Conservation (phyloP, 92 coral and sea anemone species). For the Palythoa caribaeorum region DNA sequence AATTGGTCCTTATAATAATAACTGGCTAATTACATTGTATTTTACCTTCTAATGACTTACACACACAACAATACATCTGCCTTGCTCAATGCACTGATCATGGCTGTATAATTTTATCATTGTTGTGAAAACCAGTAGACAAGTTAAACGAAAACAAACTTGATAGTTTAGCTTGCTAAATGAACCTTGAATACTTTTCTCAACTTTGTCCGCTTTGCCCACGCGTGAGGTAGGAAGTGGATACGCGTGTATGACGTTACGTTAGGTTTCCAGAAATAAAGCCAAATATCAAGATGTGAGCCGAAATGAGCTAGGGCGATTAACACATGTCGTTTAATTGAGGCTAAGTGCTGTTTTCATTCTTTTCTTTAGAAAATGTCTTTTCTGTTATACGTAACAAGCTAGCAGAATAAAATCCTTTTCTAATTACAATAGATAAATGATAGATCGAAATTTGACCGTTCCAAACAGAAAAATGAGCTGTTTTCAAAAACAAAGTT, state of each 20-base stretch:
- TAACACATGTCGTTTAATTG: conserved; percentile 93
- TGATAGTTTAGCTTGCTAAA: conserved; percentile 2
- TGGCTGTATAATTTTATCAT: conserved; percentile 85
- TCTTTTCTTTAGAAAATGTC: conserved; percentile 35
- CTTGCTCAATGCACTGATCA: conserved; percentile 76
- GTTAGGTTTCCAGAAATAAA: conserved; percentile 43
- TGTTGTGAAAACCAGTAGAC: conserved; percentile 72
- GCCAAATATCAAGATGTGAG: conserved; percentile 42
- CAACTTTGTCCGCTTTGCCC: conserved; percentile 30
- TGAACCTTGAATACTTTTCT: conserved; percentile 24
- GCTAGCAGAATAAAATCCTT: conserved; percentile 41
- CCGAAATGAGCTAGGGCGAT: conserved; percentile 61
- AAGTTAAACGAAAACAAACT: conserved; percentile 34
- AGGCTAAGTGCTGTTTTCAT: conserved; percentile 80
- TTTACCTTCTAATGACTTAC: conserved; percentile 85
- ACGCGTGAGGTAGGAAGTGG: conserved; percentile 42
- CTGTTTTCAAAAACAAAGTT: conserved; percentile 1
- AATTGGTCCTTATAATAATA: conserved; percentile 99
- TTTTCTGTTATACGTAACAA: conserved; percentile 47
- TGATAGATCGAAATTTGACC: conserved; percentile 31
- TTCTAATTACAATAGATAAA: conserved; percentile 31
- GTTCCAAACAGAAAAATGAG: conserved; percentile 32
- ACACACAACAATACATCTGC: conserved; percentile 88
- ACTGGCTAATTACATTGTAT: conserved; percentile 98
- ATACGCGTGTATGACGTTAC: conserved; percentile 40